A percentile compares a stretch with the other conserved stretches of the same genome.
Conservation (phyloP, 2,888 invertebrate genomes). For the Leptinotarsa haldemani region DNA sequence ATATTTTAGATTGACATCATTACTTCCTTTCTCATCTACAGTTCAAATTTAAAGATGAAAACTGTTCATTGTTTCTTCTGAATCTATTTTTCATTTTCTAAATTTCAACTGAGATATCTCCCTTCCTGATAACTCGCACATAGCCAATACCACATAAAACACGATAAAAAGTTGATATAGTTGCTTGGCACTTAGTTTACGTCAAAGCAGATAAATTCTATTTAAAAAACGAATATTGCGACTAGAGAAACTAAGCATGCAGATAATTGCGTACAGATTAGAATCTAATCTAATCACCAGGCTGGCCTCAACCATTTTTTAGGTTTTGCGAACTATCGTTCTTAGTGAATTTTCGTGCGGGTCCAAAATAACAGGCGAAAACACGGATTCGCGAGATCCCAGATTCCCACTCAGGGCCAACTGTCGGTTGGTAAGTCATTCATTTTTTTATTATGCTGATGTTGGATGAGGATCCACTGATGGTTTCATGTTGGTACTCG, state of each 20-base stretch:
- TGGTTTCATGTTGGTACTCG: no score
- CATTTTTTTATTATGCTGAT: neutral
- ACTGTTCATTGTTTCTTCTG: no score
- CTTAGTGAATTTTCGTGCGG: conserved; percentile 38
- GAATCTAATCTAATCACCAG: conserved; percentile 42
- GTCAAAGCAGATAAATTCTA: conserved; percentile 12
- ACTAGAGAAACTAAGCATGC: conserved; percentile 41
- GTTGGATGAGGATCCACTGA: no score
- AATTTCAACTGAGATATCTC: neutral
- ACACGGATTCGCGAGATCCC: neutral
- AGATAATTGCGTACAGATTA: conserved; percentile 43
- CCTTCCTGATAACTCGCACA: neutral
- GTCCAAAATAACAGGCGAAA: conserved; percentile 21
- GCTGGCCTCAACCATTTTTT: conserved; percentile 40
- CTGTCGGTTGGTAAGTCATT: conserved; percentile 4
- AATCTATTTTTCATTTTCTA: neutral
- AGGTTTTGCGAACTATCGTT: conserved; percentile 36
- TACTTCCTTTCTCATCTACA: no score
- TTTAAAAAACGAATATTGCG: conserved; percentile 31
- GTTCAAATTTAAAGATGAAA: no score
- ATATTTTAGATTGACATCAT: no score
- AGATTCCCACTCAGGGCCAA: neutral
- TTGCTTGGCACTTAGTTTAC: conserved; percentile 9
- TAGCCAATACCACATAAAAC: neutral
- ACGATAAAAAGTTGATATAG: conserved; percentile 10